Conservation (phyloP, 2,797 vertebrate genomes). For the Spondyliosoma cantharus region DNA sequence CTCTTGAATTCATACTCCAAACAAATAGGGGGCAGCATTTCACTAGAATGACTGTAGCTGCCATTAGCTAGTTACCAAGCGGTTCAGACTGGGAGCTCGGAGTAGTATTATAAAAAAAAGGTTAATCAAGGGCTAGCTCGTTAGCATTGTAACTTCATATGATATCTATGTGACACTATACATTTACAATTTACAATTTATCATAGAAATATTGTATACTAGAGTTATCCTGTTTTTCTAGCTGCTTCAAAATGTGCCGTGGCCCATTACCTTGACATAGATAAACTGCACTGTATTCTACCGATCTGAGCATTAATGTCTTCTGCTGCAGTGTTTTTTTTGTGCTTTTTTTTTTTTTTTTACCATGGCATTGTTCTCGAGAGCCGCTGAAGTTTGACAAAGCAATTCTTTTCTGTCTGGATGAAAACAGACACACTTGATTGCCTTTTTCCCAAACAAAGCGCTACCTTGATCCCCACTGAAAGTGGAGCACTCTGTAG, state of each 20-base stretch:
- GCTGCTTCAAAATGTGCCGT: not conserved
- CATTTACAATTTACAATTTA: too few species aligned
- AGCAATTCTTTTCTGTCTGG: conserved; percentile 31
- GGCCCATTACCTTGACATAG: not conserved
- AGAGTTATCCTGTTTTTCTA: not conserved
- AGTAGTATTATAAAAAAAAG: too few species aligned
- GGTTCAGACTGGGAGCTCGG: too few species aligned
- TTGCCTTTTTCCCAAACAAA: conserved; percentile 52
- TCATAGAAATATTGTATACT: not conserved
- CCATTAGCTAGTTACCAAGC: too few species aligned
- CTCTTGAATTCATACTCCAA: too few species aligned
- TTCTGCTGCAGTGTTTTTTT: not conserved
- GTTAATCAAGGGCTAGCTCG: too few species aligned
- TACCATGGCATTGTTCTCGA: not conserved
- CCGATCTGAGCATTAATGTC: conserved; percentile 10
- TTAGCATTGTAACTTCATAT: too few species aligned
- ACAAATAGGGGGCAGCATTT: too few species aligned
- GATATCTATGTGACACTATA: too few species aligned
- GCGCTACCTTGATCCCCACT: conserved; percentile 52
- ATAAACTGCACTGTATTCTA: conserved; percentile 1
- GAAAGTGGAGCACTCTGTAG: conserved; percentile 35
- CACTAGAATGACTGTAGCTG: too few species aligned
- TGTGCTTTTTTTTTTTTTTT: not conserved
- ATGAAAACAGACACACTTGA: conserved; percentile 47
- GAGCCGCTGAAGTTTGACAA: conserved; percentile 45